Base-by-base conservation (phyloP, 2,113 vertebrate genomes). In the Dolichotis patagonum region DNA sequence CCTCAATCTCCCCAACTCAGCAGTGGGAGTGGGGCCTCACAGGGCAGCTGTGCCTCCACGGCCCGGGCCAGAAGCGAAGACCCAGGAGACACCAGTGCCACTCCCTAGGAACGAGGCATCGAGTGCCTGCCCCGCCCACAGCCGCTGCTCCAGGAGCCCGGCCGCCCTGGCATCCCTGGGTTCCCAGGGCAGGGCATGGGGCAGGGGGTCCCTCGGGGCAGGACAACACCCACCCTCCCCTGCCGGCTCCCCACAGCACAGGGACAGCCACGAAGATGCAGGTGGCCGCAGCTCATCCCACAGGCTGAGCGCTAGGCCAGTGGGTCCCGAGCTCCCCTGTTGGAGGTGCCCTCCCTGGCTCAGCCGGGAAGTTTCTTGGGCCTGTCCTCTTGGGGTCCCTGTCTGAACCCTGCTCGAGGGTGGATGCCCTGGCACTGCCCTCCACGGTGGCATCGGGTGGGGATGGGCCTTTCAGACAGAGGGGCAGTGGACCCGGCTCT, bases 401-500 rank as follows among this genome's bases (percentile, higher is more conserved):
- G 30, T 65, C 63, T 14, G 67, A 38, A 69, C 35, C 67, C 67
- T 69, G 16, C 67, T 17, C 2, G 49, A 6, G 32, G 30, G 30
- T 69, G 14, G 35, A 32, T 28, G 12, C 12, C 38, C 38, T 2
- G 24, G 43, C 32, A 19, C 58, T 20, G 58, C 58, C 24, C 2
- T 63, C 75, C 75, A 28, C 22, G 3, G 38, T 32, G 60, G 10
- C 49, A 13, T 6, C 3, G 9, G 49, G 11, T 26, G 20, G 54
- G 69, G 41, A 22, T 30, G 56, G 38, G 14, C 12, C 16, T 28
- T 38, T 19, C 7, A 7, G 5, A 28, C 97, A 46, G 28, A 88
- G 75, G 5, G 5, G 41, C 93, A 28, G 89, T 7, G 97, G 97
- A 93, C 95, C 95, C 92, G 89, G 97, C 97, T 52, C 96, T 93